Base-by-base conservation (phyloP, 2,888 invertebrate species). In the Blastobasis adustella region DNA sequence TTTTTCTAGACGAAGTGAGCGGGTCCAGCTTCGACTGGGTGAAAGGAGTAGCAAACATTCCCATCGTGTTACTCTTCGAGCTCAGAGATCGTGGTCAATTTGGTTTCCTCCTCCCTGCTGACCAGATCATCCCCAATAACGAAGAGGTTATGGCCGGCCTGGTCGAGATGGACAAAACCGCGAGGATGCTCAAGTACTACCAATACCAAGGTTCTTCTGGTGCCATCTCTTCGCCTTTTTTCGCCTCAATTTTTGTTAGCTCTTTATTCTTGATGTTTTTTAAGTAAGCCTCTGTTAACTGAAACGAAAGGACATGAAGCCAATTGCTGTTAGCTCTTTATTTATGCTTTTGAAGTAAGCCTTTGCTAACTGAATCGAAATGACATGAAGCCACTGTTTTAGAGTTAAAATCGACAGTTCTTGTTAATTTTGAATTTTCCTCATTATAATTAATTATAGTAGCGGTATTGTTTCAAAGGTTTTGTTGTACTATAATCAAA, bases 21-120 rank as follows among this genome's bases (percentile, higher is more conserved):
- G 89, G 89, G 0, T 74, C 80, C 5, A 84, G 83, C 50, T 80
- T 84, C 49, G 91, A 92, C 63, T 92, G 90, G 89, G 91, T 87
- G 0, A 89, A 90, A 61, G 90, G 87, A 0, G 77, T 71, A 0
- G 81, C 82, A 1, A 80, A 89, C 0, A 73, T 90, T 1, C 90
- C 90, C 0, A 87, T 91, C 49, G 74, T 89, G 0, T 89, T 85
- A 60, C 87, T 90, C 0, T 86, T 90, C 43, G 92, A 92, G 63
- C 76, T 92, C 1, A 67, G 91, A 10, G 92, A 91, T 60, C 71
- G 72, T 0, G 90, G 90, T 0, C 57, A 64, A 5, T 82, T 78
- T 55, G 92, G 91, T 0, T 91, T 91, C 70, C 60, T 90, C 2
- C 71, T 92, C 3, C 91, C 91, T 0, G 54, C 84, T 1, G 72